phyloP scores from a whole-genome alignment of 2,113 vertebrate genomes.

The Phalacrocorax pelagicus region DNA sequence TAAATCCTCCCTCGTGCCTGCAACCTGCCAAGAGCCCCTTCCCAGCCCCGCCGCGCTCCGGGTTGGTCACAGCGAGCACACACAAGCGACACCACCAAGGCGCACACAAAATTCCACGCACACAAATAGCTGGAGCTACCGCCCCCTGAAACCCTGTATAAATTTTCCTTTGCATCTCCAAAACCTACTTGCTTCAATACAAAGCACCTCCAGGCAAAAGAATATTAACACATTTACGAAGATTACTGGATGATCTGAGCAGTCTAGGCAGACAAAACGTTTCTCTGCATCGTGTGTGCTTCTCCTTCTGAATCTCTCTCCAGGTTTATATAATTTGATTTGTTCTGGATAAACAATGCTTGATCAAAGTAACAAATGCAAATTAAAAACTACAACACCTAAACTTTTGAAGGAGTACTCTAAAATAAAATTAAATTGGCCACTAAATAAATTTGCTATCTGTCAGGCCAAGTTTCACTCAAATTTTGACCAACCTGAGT shows the following conservation, averaged over 20 bases:
- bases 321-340: slow-evolving; percentile 5
- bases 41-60: not conserved
- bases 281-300: not conserved
- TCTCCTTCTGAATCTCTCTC: not conserved
- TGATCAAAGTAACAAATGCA: not conserved
- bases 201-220: slow-evolving; percentile 21
- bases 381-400: not conserved
- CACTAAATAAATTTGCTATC: not conserved
- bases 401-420: not conserved
- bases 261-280: slow-evolving; percentile 22
- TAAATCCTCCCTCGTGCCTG: not conserved
- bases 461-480: not conserved
- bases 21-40: not conserved
- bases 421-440: not conserved
- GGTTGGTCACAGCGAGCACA: not conserved
- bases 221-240: slow-evolving; percentile 47
- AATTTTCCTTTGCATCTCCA: slow-evolving; percentile 21
- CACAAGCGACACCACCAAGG: not conserved
- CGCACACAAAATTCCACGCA: not conserved
- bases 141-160: slow-evolving; percentile 43
- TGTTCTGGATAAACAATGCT: not conserved
- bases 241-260: slow-evolving; percentile 31
- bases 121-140: not conserved
- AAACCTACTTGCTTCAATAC: not conserved
- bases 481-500: not conserved